Base-by-base conservation (phyloP, 2,113 vertebrate genomes). In the Rhipidura dahli region DNA sequence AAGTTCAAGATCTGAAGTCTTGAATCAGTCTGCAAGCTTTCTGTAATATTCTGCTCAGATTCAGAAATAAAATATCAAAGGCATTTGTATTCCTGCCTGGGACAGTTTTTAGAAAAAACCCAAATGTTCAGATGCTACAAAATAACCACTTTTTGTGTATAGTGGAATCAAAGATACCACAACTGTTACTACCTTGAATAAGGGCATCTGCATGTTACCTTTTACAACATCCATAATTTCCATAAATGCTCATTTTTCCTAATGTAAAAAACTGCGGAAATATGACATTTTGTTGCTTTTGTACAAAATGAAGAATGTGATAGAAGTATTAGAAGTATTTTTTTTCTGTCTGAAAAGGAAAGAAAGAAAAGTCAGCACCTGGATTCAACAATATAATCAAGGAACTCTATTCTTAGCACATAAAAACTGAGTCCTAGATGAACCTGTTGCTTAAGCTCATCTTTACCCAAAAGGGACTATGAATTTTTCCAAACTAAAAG, bases 401-500 rank as follows among this genome's bases (percentile, higher is more conserved):
- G 14, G 28, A 60, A 53, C 5, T 31, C 4, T 31, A 24, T 63
- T 24, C 20, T 66, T n/a, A 82, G 15, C 2, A 1, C 2, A 7
- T n/a, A 23, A 4, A 35, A 72, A 61, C 5, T n/a, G 31, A 51
- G 16, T 56, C 53, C 49, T 65, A 35, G 31, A 54, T 3, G 31
- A 61, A 61, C 21, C 20, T 66, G 23, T 65, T 80, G 24, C 21
- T 72, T 64, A 51, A 22, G 9, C 28, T 22, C 14, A 13, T 44
- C 33, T 71, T 81, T 31, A 54, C 13, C 11, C 68, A 24, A 71
- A 91, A 70, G 11, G 66, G 65, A 69, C n/a, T 50, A 69, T 75
- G 90, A 97, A 94, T 88, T 54, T 94, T 96, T 75, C 24, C 8
- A 33, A 50, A 77, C 65, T 42, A 30, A 84, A 94, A 87, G 42